These are phyloP conservation scores for Drosophila kuntzei DNA, from an alignment of 2,888 invertebrate species.

Conservation along the genomic window DNA sequence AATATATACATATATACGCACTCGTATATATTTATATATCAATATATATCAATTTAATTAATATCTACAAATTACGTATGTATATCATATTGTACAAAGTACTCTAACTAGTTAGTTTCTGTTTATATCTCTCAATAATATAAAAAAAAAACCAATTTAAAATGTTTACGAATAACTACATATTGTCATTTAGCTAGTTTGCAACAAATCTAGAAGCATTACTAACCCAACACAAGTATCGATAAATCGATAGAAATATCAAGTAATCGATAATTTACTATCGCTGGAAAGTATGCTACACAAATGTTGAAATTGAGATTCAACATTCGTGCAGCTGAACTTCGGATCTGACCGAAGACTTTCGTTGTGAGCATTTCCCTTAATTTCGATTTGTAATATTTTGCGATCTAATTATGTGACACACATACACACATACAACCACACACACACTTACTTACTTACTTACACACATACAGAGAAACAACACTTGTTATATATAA, in stretches of 20 bases:
- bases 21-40: constrained; percentile 25
- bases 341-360: constrained; percentile 46
- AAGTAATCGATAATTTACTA: constrained; percentile 20
- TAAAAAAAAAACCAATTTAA: constrained; percentile 16
- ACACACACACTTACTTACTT: constrained; percentile 10
- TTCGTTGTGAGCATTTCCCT: constrained; percentile 56
- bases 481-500: constrained; percentile 22
- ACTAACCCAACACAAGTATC: constrained; percentile 49
- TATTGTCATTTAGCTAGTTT: constrained; percentile 57
- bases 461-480: constrained; percentile 15
- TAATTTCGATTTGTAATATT: constrained; percentile 73
- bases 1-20: constrained; percentile 49
- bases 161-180: constrained; percentile 31
- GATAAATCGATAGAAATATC: constrained; percentile 12
- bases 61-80: constrained; percentile 56
- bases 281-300: constrained; percentile 26
- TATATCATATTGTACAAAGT: constrained; percentile 68
- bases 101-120: constrained; percentile 64
- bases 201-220: constrained; percentile 65
- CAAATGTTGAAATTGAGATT: constrained; percentile 23
- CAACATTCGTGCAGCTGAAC: constrained; percentile 33
- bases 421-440: constrained; percentile 27
- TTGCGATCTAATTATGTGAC: constrained; percentile 68
- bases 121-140: constrained; percentile 28
- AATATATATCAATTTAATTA: constrained; percentile 42